phyloP scores from a whole-genome alignment of 2,113 vertebrate genomes.

The Peromyscus leucopus region DNA sequence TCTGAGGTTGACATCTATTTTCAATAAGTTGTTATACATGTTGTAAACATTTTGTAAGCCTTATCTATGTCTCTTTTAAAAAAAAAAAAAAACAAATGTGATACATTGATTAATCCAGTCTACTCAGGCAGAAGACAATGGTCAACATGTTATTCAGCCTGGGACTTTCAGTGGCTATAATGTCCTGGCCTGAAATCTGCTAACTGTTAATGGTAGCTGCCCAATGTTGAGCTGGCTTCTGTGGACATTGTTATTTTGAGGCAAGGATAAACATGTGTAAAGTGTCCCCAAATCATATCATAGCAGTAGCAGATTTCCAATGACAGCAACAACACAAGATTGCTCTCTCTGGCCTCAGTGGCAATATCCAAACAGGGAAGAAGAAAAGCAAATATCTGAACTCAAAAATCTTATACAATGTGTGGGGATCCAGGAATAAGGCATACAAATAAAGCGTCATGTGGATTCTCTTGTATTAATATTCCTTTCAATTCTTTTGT shows the following conservation, averaged over 20 bases:
- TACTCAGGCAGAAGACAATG: not conserved
- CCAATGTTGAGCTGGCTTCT: not conserved
- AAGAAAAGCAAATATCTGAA: not conserved
- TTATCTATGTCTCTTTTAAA: not conserved
- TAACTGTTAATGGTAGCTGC: not conserved
- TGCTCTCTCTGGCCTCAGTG: not conserved
- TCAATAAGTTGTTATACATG: not conserved
- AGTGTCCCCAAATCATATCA: not conserved
- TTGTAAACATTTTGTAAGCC: not conserved
- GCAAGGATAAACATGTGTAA: not conserved
- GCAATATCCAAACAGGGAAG: not conserved
- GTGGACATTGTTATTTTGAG: not conserved
- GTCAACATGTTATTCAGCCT: not conserved
- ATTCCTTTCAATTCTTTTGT: not conserved
- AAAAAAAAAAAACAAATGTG: not conserved
- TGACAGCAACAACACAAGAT: not conserved
- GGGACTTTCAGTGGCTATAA: not conserved
- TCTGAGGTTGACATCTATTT: not conserved
- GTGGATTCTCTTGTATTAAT: not conserved
- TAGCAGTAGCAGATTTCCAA: not conserved
- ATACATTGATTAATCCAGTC: not conserved
- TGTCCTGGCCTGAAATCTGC: not conserved
- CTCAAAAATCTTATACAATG: not conserved
- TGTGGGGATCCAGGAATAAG: not conserved
- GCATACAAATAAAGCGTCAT: not conserved